These are phyloP conservation scores for Trichonephila inaurata DNA, from an alignment of 1,140 invertebrate genomes.

Conservation along the genomic window DNA sequence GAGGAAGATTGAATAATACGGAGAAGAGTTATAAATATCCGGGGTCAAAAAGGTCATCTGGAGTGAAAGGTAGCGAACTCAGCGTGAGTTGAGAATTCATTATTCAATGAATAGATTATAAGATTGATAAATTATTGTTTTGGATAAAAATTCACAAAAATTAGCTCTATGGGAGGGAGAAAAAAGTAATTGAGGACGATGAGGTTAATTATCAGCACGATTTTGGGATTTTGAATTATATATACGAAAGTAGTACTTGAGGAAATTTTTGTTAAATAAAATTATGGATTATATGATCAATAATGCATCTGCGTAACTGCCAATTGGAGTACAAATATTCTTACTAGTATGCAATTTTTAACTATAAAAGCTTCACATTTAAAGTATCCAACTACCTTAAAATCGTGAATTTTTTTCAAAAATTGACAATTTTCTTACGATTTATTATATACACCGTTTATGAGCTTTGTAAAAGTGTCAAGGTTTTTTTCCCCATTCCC, in stretches of 20 bases:
- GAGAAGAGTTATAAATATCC: slow-evolving; percentile 5
- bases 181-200: not conserved
- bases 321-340: too few relatives aligned
- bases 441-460: too few relatives aligned
- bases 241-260: not conserved
- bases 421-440: too few relatives aligned
- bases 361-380: too few relatives aligned
- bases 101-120: slow-evolving; percentile 5
- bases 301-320: too few relatives aligned
- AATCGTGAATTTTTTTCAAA: too few relatives aligned
- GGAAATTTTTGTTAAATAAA: too few relatives aligned
- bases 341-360: too few relatives aligned
- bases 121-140: slow-evolving; percentile 12
- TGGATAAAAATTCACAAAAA: not conserved
- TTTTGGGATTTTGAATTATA: not conserved
- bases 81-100: not conserved
- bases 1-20: not conserved
- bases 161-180: not conserved
- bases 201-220: not conserved
- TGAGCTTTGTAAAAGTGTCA: too few relatives aligned
- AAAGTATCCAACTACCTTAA: too few relatives aligned
- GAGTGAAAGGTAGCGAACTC: not conserved
- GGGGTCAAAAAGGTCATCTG: not conserved
- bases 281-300: too few relatives aligned
- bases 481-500: too few relatives aligned